phyloP scores from a whole-genome alignment of 2,888 invertebrate genomes.

The Serrognathus titanus region DNA sequence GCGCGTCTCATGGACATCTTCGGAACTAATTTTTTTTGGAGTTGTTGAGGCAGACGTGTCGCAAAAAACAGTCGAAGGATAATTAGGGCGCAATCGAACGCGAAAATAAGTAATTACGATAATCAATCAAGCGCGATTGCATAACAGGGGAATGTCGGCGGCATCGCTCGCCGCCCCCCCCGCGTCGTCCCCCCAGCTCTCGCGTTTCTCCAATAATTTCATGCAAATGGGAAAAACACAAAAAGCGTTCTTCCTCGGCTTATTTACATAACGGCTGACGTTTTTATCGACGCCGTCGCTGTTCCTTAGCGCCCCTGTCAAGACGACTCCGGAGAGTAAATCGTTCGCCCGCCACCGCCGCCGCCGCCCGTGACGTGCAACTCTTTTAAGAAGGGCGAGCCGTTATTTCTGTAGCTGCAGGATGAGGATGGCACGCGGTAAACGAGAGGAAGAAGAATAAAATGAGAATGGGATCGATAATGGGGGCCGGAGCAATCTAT shows the following conservation, averaged over 20 bases:
- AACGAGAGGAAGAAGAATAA: too few relatives aligned
- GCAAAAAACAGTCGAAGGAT: background rate
- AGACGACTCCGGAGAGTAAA: background rate
- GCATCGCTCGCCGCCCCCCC: background rate
- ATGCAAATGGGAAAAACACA: constrained; percentile 27
- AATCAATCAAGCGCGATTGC: constrained; percentile 1
- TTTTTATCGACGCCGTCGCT: background rate
- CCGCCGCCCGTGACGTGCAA: too few relatives aligned
- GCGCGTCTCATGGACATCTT: too few relatives aligned
- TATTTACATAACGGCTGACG: background rate
- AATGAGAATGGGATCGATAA: too few relatives aligned
- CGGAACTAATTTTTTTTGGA: too few relatives aligned
- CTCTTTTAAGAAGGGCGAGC: too few relatives aligned
- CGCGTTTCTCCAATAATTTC: constrained; percentile 21
- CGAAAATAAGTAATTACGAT: background rate
- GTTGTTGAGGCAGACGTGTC: background rate
- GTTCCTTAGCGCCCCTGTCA: background rate
- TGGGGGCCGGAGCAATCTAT: background rate
- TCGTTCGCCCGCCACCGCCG: too few relatives aligned
- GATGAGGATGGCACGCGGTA: too few relatives aligned
- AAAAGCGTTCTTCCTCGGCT: constrained; percentile 11
- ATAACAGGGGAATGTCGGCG: background rate
- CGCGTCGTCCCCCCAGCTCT: background rate
- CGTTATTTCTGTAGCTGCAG: too few relatives aligned
- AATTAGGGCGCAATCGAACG: background rate